Evolutionary conservation across 2,797 vertebrate species (phyloP).

Genomic region (Microctenopoma lineatum): DNA sequence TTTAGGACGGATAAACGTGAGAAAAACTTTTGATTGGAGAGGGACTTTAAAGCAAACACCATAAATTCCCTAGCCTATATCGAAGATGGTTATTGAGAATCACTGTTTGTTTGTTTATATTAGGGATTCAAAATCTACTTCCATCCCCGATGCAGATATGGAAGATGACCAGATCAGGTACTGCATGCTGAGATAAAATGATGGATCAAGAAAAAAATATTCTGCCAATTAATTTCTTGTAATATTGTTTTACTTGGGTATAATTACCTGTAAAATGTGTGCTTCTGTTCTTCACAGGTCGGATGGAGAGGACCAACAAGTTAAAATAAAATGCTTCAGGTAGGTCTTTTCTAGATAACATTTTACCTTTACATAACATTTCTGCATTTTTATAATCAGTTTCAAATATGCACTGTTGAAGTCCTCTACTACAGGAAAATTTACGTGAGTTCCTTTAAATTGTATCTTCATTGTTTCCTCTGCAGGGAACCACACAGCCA

Average conservation of each 20-base stretch:
- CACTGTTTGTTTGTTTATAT: conserved; percentile 42
- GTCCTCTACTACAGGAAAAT: background rate
- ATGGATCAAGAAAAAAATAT: background rate
- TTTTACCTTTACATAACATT: background rate
- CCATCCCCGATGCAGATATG: conserved; percentile 79
- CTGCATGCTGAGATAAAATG: background rate
- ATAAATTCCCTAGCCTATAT: background rate
- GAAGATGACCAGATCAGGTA: conserved; percentile 83
- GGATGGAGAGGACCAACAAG: conserved; percentile 88
- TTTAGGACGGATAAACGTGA: too few species aligned
- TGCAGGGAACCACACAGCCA: conserved; percentile 94
- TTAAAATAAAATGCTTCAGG: conserved; percentile 92
- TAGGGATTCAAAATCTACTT: conserved; percentile 80
- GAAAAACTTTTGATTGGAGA: too few species aligned
- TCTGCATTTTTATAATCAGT: background rate
- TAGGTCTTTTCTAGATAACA: conserved; percentile 49
- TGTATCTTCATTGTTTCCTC: conserved; percentile 1
- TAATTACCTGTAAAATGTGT: conserved; percentile 7
- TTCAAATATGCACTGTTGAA: background rate
- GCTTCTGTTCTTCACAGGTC: conserved; percentile 77
- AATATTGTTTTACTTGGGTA: too few species aligned
- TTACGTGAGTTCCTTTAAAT: background rate
- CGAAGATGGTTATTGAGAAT: conserved; percentile 6
- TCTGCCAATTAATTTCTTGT: too few species aligned
- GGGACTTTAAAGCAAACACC: background rate